Conservation (phyloP, 2,888 invertebrate genomes). For the Scaeva pyrastri region DNA sequence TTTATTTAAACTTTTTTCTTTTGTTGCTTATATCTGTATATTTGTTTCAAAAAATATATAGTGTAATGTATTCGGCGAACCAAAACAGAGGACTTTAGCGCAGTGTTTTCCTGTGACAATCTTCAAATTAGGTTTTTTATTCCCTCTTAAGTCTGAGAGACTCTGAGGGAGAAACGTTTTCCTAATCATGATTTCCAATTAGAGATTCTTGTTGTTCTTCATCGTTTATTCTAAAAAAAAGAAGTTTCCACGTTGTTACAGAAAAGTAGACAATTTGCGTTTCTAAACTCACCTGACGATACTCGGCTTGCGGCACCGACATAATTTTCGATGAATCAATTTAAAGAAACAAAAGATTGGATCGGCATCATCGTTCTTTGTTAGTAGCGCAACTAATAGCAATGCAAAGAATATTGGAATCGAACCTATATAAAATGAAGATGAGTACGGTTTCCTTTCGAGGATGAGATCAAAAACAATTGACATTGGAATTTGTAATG, state of each 20-base stretch:
- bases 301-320: slow-evolving; percentile 81
- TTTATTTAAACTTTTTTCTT: slow-evolving; percentile 43
- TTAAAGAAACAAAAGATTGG: slow-evolving; percentile 86
- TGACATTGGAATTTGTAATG: slow-evolving; percentile 94
- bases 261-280: not conserved
- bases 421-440: slow-evolving; percentile 91
- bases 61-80: slow-evolving; percentile 65
- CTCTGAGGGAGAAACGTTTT: slow-evolving; percentile 7
- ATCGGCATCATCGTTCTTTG: slow-evolving; percentile 93
- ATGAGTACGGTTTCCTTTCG: slow-evolving; percentile 88
- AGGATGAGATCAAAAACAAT: slow-evolving; percentile 93
- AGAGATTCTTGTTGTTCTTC: slow-evolving; percentile 88
- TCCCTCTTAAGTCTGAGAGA: not conserved
- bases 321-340: slow-evolving; percentile 82
- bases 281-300: slow-evolving; percentile 81
- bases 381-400: slow-evolving; percentile 87
- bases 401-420: slow-evolving; percentile 88
- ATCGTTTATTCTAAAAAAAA: slow-evolving; percentile 84
- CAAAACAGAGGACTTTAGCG: slow-evolving; percentile 54
- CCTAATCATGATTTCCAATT: slow-evolving; percentile 84
- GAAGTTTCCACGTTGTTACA: not conserved
- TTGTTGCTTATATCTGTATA: slow-evolving; percentile 47
- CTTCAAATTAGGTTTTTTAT: not conserved
- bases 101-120: slow-evolving; percentile 24
- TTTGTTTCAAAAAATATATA: slow-evolving; percentile 74